Evolutionary conservation across 2,888 invertebrate genomes (phyloP), one percentile per base, ranked within the genome.

Genomic region (Lithosia quadra): DNA sequence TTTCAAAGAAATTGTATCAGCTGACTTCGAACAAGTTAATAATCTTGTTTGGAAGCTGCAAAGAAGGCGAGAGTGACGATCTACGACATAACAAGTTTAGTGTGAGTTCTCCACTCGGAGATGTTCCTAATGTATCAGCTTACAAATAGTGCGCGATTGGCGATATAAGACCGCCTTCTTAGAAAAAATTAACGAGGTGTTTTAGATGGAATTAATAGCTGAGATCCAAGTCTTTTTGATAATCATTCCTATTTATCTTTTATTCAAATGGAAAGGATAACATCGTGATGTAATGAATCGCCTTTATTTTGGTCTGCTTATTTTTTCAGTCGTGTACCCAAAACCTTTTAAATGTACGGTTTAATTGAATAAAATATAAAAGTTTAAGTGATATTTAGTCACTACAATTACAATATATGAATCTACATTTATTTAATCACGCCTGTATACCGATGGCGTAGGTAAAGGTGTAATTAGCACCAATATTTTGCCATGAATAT

Each of bases 21-120:
- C 49, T 9, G 24, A 53, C 34, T 66, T 55, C 34, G 24, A 36
- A 60, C 55, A 66, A 66, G 55, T 66, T 66, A 13, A 56, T 56
- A 66, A 66, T 60, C 59, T 59, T 67, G 67, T 71, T 68, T 69
- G 63, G 63, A 65, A 73, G 69, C 68, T 71, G 65, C 22, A 55
- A 63, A 53, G 71, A 68, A 73, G 59, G 24, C 58, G 63, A 28
- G 28, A 60, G 59, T 39, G 43, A 36, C 49, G 49, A 18, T 11
- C 28, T 21, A 57, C 58, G 58, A 49, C 15, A 15, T 49, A 58
- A 61, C 61, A 56, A 66, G 55, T 66, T 65, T 66, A 65, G 55
- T 61, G 66, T 10, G 73, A 43, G 28, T 60, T 66, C 60, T n/a
- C 55, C 55, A 22, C 61, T 39, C 55, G 55, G 33, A 43, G 43